phyloP scores from a whole-genome alignment of 2,888 invertebrate species.

The Apodemia duryi region DNA sequence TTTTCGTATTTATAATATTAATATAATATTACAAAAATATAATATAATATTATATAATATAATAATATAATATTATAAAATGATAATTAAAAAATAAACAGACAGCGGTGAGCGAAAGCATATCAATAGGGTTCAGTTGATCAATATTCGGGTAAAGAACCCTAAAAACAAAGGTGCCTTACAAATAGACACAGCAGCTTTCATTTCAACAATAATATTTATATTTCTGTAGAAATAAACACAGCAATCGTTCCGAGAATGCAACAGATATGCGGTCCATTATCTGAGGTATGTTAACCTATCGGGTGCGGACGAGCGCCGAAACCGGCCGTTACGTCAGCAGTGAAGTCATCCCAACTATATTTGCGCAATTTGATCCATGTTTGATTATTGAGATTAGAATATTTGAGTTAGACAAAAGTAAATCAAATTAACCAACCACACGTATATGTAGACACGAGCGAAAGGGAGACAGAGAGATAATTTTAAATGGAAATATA shows the following conservation, averaged over 20 bases:
- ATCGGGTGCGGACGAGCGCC: not conserved
- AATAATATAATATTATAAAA: too few species aligned
- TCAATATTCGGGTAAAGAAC: too few species aligned
- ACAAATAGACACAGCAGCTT: not conserved
- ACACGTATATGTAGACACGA: too few species aligned
- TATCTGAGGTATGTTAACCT: constrained; percentile 4
- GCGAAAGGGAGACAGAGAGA: too few species aligned
- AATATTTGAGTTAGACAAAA: not conserved
- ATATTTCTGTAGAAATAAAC: not conserved
- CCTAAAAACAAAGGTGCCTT: too few species aligned
- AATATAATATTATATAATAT: too few species aligned
- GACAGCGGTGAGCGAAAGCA: too few species aligned
- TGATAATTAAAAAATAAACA: too few species aligned
- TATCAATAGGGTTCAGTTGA: too few species aligned
- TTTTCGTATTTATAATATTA: too few species aligned
- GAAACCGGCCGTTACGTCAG: constrained; percentile 2
- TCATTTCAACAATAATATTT: not conserved
- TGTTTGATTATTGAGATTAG: not conserved
- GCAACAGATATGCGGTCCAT: not conserved
- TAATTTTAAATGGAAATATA: too few species aligned
- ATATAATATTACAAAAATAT: too few species aligned
- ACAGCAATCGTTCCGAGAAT: not conserved
- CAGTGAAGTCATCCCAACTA: not conserved
- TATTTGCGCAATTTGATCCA: not conserved
- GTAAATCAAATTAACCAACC: not conserved